Conservation (phyloP, 2,797 vertebrate genomes). For the Centroberyx gerrardi region DNA sequence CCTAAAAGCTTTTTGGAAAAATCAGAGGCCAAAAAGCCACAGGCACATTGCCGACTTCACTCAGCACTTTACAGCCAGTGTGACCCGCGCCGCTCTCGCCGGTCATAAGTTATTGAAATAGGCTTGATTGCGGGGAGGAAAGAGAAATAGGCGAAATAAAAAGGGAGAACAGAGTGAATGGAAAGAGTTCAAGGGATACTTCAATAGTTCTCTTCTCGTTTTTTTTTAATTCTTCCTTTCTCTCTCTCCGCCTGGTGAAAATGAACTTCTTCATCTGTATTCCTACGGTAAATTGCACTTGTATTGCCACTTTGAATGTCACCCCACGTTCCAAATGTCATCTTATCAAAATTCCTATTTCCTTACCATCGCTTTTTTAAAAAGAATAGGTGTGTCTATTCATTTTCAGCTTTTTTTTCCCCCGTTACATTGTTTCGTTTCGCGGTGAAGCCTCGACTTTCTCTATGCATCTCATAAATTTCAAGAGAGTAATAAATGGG, state of each 20-base stretch:
- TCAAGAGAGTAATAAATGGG: conserved; percentile 38
- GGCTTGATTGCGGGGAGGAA: neutral
- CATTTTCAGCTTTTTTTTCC: conserved; percentile 35
- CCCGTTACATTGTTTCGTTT: conserved; percentile 49
- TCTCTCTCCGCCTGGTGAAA: conserved; percentile 17
- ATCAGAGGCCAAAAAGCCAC: neutral
- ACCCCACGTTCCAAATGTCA: conserved; percentile 75
- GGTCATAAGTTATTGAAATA: neutral
- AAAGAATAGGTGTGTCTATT: conserved; percentile 39
- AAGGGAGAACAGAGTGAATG: neutral
- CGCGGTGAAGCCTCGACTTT: conserved; percentile 43
- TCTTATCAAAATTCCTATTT: conserved; percentile 76
- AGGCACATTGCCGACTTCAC: neutral
- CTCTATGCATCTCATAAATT: conserved; percentile 64
- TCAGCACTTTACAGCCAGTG: neutral
- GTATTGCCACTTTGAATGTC: conserved; percentile 72
- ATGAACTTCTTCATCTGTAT: conserved; percentile 69
- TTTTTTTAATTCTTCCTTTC: conserved; percentile 29
- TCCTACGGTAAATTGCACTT: conserved; percentile 64
- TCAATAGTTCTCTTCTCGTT: conserved; percentile 25
- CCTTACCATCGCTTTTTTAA: conserved; percentile 49
- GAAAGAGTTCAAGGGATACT: conserved; percentile 27
- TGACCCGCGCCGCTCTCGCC: neutral
- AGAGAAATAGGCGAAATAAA: conserved; percentile 14
- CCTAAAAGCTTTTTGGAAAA: neutral